Base-by-base conservation (phyloP, 2,888 invertebrate genomes). In the Antheraea yamamai region DNA sequence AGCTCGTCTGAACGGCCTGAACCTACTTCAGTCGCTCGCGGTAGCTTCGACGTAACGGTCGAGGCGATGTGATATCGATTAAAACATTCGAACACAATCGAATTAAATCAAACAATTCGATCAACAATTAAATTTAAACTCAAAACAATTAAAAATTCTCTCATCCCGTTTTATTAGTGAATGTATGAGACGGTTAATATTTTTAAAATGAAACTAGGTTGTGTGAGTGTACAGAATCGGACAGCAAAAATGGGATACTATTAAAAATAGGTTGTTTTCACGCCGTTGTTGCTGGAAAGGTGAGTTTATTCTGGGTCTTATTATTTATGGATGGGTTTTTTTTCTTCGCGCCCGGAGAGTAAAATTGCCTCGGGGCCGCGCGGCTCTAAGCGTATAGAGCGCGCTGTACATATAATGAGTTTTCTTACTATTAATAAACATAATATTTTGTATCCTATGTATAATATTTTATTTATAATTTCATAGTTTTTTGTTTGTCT, bases 21-120 rank as follows among this genome's bases (percentile, higher is more conserved):
- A 78, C 76, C 78, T 76, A 75, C 77, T 86, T 91, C 91, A 93
- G 93, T 93, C 87, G 87, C 85, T 88, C 91, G 91, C 89, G 87
- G 84, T 84, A 85, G 83, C 89, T 87, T 87, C 84, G 77, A 81
- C 83, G 77, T 72, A 58, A 73, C 73, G 75, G 75, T 70, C 71
- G 75, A 72, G 75, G 52, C 26, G 35, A 51, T 23, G n/a, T 52
- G 8, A 26, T 64, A 76, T 74, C 68, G 74, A 66, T 51, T 72
- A n/a, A 72, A 35, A 75, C 30, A 70, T 77, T 55, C 78, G 79
- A n/a, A 73, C 79, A 84, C 80, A 83, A 83, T 82, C 84, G 84
- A 82, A 83, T 84, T 79, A 80, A 77, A 84, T 78, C 81, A 83
- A 80, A 78, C 78, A 81, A 73, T 76, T 47, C 74, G 79, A 74